phyloP scores from a whole-genome alignment of 2,888 invertebrate species.

The Hipparchia sbordonii region DNA sequence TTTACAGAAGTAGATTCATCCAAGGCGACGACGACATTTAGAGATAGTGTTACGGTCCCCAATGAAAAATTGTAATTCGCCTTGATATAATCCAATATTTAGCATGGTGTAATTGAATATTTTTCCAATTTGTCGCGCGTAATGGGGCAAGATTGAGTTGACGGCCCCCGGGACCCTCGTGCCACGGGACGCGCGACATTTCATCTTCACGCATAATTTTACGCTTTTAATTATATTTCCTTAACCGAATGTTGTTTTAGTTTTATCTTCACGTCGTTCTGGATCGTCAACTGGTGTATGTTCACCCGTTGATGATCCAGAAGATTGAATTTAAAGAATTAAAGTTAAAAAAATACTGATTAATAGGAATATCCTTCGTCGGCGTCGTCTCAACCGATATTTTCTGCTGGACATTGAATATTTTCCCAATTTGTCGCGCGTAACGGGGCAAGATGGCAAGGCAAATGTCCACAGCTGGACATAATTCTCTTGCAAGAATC shows the following conservation, averaged over 20 bases:
- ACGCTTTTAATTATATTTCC: conserved; percentile 52
- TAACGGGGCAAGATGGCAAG: conserved; percentile 77
- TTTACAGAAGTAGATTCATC: neutral
- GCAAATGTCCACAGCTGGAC: too few relatives aligned
- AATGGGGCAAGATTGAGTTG: conserved; percentile 83
- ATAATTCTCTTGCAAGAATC: too few relatives aligned
- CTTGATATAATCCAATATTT: conserved; percentile 82
- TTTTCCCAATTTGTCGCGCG: conserved; percentile 83
- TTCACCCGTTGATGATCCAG: neutral
- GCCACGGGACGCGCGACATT: conserved; percentile 41
- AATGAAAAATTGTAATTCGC: conserved; percentile 79
- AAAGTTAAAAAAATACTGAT: too few relatives aligned
- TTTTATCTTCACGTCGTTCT: conserved; percentile 12
- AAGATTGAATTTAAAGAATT: neutral
- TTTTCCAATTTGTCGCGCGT: conserved; percentile 83
- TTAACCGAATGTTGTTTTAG: conserved; percentile 39
- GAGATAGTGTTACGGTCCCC: conserved; percentile 58
- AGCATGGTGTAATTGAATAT: conserved; percentile 82
- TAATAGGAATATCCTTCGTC: too few relatives aligned
- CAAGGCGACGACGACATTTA: conserved; percentile 33
- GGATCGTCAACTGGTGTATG: too few relatives aligned
- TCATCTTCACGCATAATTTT: conserved; percentile 55
- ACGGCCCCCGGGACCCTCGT: conserved; percentile 60
- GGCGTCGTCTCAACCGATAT: too few relatives aligned
- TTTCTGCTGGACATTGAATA: conserved; percentile 64